Evolutionary conservation across 2,113 vertebrate species (phyloP).

Genomic region (Podiceps cristatus): DNA sequence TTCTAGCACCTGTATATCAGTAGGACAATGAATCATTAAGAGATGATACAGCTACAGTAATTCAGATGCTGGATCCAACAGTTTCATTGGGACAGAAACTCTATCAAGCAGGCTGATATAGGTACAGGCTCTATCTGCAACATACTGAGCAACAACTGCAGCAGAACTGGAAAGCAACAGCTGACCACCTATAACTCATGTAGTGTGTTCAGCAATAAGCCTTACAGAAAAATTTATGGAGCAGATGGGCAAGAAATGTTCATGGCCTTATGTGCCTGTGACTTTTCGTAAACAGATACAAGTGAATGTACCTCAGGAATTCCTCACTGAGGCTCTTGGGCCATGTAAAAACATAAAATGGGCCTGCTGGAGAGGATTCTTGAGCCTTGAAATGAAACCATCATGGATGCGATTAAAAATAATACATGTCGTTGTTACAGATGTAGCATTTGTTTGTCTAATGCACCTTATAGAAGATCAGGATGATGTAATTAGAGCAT

Average conservation of each 20-base stretch:
- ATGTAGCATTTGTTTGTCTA: background rate
- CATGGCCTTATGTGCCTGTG: conserved; percentile 32
- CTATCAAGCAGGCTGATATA: background rate
- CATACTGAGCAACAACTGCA: background rate
- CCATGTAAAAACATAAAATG: background rate
- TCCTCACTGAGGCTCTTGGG: background rate
- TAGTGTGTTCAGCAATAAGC: background rate
- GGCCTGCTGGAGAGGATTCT: background rate
- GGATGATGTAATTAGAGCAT: background rate
- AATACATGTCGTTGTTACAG: background rate
- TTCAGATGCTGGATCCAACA: background rate
- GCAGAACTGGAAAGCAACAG: background rate
- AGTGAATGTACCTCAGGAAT: background rate
- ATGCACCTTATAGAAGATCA: background rate
- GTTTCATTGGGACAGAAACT: background rate
- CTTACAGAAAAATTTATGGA: conserved; percentile 34
- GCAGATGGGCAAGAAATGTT: conserved; percentile 64
- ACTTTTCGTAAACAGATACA: background rate
- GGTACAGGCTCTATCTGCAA: background rate
- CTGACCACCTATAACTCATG: conserved; percentile 39
- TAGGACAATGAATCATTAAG: background rate
- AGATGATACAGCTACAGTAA: background rate
- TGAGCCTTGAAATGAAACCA: background rate
- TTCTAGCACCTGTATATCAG: background rate
- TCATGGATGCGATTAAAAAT: background rate